Evolutionary conservation across 37 sponge, comb jelly and placozoan genomes (phyloP), one percentile per base, ranked within the genome.

Genomic region (Halisarca cf. caerulea): DNA sequence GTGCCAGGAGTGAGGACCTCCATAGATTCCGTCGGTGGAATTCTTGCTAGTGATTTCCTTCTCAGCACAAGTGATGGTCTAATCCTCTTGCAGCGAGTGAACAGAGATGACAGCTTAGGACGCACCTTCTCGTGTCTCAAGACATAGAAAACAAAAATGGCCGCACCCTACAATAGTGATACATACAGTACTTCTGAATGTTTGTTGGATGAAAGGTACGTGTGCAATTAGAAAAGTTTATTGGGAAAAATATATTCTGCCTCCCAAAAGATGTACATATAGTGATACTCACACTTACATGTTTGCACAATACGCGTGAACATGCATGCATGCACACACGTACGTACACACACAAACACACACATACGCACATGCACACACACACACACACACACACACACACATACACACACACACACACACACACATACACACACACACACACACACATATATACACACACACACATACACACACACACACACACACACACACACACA

Each of bases 41-140:
- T 47, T 11, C 51, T 47, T 11, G 51, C 6, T 11, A 47, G 51
- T 47, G 51, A 6, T 47, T 6, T 14, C 51, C 51, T 47, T 11
- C 51, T 47, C 11, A 11, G 9, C 51, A 47, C 11, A 6, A 47
- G 51, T 6, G 6, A 47, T 6, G 51, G 51, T 11, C 11, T 47
- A 11, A 47, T 68, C 69, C 33, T 68, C 35, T 4, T 34, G 69
- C 33, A 68, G 4, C 64, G 64, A 7, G 25, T 23, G 64, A 8
- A 34, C 35, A 68, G 35, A 28, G 30, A 17, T 20, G 42, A 62
- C 0, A 74, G 18, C 25, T 43, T 74, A 40, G 77, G 77, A 32
- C 44, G 32, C 77, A 74, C 77, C 41, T 74, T 74, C n/a, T 74
- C 77, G 41, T 74, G 77, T 37, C 77, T 74, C 77, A 74, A 24